These are phyloP conservation scores for Lepidochitona cinerea DNA, from an alignment of 2,888 invertebrate genomes.

Conservation along the genomic window DNA sequence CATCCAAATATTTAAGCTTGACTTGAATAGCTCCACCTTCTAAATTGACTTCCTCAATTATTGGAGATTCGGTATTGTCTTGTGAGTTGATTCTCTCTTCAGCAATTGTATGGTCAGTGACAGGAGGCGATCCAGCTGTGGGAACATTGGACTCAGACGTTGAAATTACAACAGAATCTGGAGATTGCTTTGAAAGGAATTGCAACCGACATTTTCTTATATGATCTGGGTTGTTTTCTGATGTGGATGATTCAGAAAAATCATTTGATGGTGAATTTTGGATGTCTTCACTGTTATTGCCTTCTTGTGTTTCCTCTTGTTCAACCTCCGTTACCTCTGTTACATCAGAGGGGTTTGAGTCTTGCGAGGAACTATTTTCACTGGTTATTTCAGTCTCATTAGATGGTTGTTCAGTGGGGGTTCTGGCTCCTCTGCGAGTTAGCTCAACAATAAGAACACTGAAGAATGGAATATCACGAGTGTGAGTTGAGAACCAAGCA, in stretches of 20 bases:
- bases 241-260: not conserved
- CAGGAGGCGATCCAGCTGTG: not conserved
- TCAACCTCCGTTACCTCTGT: not conserved
- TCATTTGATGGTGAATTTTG: not conserved
- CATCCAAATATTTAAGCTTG: constrained; percentile 71
- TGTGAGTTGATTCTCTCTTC: too few relatives aligned
- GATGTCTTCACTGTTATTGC: not conserved
- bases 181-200: not conserved
- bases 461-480: constrained; percentile 76
- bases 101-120: not conserved
- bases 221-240: not conserved
- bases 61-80: not conserved
- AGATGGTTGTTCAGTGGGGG: not conserved
- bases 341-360: not conserved
- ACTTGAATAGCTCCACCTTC: constrained; percentile 52
- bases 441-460: constrained; percentile 59
- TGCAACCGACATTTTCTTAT: not conserved
- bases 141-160: not conserved
- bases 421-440: constrained; percentile 32
- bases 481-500: constrained; percentile 86
- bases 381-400: too few relatives aligned
- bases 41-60: not conserved
- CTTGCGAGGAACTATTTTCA: not conserved
- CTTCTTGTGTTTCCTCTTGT: not conserved
- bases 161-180: not conserved